Percentiles rank a stretch among this genome's conserved stretches.
Conservation (phyloP, 2,888 invertebrate species). For the Netelia melanura region DNA sequence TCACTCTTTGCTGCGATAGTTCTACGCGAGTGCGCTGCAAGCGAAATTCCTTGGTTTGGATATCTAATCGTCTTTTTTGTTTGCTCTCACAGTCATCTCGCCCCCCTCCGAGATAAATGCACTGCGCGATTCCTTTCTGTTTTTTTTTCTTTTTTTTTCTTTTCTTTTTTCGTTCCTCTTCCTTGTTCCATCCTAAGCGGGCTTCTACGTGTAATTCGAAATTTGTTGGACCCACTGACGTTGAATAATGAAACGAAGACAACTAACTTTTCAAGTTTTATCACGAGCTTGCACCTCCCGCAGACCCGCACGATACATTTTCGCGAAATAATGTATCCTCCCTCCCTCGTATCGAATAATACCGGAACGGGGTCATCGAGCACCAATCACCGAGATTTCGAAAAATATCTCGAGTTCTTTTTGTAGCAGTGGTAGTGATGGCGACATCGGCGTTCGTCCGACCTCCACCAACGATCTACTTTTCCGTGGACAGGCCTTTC, state of each 20-base stretch:
- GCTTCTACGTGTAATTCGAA: no score
- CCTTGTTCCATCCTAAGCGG: no score
- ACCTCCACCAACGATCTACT: constrained; percentile 61
- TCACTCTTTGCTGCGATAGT: not conserved
- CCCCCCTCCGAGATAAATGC: no score
- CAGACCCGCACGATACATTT: no score
- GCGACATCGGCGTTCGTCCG: constrained; percentile 28
- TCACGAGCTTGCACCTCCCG: no score
- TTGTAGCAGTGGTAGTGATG: constrained; percentile 57
- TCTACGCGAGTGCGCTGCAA: not conserved
- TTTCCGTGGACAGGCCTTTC: constrained; percentile 80
- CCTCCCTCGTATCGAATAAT: not conserved
- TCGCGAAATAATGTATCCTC: no score
- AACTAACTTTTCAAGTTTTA: no score
- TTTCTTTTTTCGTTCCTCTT: no score
- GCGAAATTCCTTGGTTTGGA: not conserved
- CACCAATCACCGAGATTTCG: not conserved
- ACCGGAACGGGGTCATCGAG: not conserved
- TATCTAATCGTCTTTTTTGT: not conserved
- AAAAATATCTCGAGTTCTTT: constrained; percentile 29
- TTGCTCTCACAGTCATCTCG: not conserved
- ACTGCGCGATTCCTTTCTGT: no score
- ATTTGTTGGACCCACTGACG: no score
- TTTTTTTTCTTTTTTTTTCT: no score
- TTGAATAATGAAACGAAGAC: no score